Conservation (phyloP, 2,113 vertebrate genomes). For the Eira barbara region DNA sequence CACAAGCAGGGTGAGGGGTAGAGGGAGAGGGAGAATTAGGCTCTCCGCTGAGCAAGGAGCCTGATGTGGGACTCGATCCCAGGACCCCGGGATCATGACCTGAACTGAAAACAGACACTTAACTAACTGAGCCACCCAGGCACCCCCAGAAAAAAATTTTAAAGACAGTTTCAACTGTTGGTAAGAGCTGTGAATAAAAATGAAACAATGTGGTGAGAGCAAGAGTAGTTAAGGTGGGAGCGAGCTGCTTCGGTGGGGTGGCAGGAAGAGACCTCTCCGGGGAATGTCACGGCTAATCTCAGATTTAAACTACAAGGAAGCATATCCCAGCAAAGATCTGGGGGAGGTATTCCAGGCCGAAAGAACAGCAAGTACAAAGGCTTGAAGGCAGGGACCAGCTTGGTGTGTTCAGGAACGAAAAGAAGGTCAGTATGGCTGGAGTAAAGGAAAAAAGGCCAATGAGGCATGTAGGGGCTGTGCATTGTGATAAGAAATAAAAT, state of each 20-base stretch:
- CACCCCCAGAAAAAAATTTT: neutral
- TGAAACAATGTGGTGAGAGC: neutral
- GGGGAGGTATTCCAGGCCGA: neutral
- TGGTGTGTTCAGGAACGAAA: neutral
- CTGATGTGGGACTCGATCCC: too few relatives aligned
- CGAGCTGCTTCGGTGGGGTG: neutral
- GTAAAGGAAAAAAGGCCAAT: neutral
- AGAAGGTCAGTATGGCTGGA: neutral
- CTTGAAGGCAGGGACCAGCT: neutral
- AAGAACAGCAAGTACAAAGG: neutral
- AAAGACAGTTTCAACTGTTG: neutral
- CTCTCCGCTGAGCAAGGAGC: too few relatives aligned
- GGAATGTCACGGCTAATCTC: neutral
- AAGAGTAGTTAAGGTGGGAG: neutral
- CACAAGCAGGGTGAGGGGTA: too few relatives aligned
- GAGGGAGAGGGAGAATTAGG: too few relatives aligned
- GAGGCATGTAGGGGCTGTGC: neutral
- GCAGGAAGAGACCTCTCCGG: neutral
- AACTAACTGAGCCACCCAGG: too few relatives aligned
- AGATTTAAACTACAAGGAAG: neutral
- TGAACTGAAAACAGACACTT: too few relatives aligned
- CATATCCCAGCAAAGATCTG: neutral
- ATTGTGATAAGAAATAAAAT: neutral
- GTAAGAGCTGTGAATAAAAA: neutral
- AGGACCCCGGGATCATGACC: too few relatives aligned